Evolutionary conservation across 2,113 vertebrate genomes (phyloP), one percentile per base, ranked within the genome.

Genomic region (Sminthopsis crassicaudata): DNA sequence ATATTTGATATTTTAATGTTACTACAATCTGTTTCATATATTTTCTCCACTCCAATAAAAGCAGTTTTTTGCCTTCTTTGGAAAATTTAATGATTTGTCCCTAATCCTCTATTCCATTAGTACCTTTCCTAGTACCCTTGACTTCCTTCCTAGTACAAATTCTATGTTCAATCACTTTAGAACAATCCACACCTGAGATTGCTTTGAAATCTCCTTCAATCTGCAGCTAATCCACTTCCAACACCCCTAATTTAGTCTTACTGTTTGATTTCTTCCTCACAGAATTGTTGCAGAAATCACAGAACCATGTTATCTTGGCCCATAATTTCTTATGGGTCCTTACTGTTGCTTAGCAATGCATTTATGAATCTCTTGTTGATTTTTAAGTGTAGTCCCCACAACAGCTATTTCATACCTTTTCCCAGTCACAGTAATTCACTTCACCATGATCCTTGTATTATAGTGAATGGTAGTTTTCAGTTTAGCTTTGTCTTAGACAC

Each of bases 241-340:
- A 27, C 36, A 51, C 0, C 24, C 16, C 57, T 95, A 90, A 52
- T 27, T 94, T 89, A 67, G 53, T 91, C n/a, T 1, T 42, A 92
- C 91, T 92, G 50, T 48, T 48, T 48, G 50, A 36, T 92, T n/a
- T 19, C 3, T 42, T 22, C 53, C 51, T 93, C 53, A 25, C 22
- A 91, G 14, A 50, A 51, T 57, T n/a, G 76, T 25, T 42, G 46
- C 52, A 57, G 57, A 90, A 84, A 8, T 91, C 12, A 16, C 36
- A 88, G 30, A 60, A n/a, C 91, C 53, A 25, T 94, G 23, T 67
- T 90, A 25, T 53, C 90, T 92, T 54, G 30, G 76, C n/a, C 92
- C 2, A 0, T 84, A 22, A 84, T 84, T 84, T 84, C 36, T 11
- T 89, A 8, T 53, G 42, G 2, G 52, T 36, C 92, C 90, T 89